Evolutionary conservation across 2,888 invertebrate species (phyloP).

Genomic region (Drosophila hamatofila): DNA sequence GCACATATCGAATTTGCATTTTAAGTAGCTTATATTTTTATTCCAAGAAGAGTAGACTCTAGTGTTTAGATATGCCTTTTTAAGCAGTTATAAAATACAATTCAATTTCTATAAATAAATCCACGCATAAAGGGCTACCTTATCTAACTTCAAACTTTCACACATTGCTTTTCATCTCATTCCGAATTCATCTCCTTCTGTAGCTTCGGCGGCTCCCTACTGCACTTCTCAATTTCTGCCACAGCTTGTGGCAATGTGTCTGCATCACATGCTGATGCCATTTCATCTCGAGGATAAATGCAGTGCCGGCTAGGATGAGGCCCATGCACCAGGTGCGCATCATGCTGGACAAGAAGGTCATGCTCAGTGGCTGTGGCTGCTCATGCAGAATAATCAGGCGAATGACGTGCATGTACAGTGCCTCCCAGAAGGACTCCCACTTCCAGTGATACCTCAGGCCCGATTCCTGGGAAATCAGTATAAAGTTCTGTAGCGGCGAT

Average conservation of each 20-base stretch:
- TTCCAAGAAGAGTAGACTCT: no score
- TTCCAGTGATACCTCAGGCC: constrained; percentile 70
- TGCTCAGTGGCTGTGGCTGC: constrained; percentile 55
- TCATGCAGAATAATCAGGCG: constrained; percentile 48
- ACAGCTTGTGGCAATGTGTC: not conserved
- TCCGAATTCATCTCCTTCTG: not conserved
- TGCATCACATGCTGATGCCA: constrained; percentile 41
- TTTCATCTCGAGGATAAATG: constrained; percentile 69
- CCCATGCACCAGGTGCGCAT: constrained; percentile 70
- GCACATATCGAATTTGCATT: no score
- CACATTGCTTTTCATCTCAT: not conserved
- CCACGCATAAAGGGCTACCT: not conserved
- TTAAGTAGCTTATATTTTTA: no score
- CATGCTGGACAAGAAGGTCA: constrained; percentile 66
- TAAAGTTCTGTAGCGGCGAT: constrained; percentile 61
- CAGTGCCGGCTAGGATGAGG: constrained; percentile 53
- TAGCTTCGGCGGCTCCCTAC: constrained; percentile 12
- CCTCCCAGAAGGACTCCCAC: constrained; percentile 69
- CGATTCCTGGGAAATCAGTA: constrained; percentile 65
- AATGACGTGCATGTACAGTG: constrained; percentile 58
- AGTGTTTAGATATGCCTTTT: no score
- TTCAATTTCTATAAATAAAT: no score
- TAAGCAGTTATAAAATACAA: no score
- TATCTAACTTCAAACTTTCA: not conserved
- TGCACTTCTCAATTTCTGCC: not conserved